Conservation (phyloP, 2,888 invertebrate genomes). For the Nezara viridula region DNA sequence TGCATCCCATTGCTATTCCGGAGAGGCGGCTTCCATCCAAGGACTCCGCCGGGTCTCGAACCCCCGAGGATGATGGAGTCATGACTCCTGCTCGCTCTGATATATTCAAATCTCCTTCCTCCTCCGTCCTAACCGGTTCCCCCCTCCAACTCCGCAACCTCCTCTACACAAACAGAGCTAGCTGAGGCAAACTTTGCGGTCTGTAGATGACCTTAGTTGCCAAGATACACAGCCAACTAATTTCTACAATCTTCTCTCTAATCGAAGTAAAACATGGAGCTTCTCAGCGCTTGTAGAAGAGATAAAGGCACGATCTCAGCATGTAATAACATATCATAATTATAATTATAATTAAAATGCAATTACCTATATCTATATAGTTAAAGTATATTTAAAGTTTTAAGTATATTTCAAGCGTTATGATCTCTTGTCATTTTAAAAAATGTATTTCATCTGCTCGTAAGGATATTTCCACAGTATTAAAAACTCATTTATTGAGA, state of each 20-base stretch:
- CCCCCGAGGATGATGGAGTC: neutral
- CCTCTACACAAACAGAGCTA: neutral
- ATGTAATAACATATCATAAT: no score
- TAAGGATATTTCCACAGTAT: no score
- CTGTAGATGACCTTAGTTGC: slow-evolving; percentile 5
- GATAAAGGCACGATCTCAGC: neutral
- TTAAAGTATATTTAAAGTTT: no score
- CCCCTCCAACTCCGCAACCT: neutral
- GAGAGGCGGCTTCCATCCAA: neutral
- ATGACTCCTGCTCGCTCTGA: neutral
- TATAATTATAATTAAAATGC: no score
- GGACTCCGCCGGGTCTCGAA: neutral
- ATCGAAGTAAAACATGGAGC: neutral
- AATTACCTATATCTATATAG: no score
- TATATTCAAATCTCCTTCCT: neutral
- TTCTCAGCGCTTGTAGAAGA: neutral
- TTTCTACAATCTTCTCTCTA: slow-evolving; percentile 10
- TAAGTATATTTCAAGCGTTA: no score
- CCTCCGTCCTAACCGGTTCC: neutral
- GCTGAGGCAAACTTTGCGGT: neutral
- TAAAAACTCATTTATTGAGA: no score
- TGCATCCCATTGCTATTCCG: neutral
- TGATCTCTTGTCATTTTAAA: no score
- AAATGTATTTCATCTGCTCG: no score
- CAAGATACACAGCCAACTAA: slow-evolving; percentile 36